Evolutionary conservation across 2,888 invertebrate species (phyloP).

Genomic region (Drosophila yooni): DNA sequence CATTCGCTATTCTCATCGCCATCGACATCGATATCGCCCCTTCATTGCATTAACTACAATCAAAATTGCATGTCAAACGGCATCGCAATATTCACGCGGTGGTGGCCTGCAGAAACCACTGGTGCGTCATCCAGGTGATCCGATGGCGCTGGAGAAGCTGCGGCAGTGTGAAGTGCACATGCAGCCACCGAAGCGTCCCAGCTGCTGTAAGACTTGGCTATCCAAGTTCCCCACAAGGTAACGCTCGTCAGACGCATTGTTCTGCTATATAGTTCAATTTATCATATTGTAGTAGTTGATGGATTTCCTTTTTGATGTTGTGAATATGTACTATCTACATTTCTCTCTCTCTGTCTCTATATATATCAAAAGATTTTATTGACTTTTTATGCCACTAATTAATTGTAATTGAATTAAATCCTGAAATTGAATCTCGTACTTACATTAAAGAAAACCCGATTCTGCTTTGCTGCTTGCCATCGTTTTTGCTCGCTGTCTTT

Average conservation of each 20-base stretch:
- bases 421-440: constrained; percentile 50
- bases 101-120: constrained; percentile 90
- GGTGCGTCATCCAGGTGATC: constrained; percentile 92
- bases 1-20: background rate
- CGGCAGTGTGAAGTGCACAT: constrained; percentile 96
- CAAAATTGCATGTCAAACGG: constrained; percentile 79
- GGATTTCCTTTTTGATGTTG: constrained; percentile 86
- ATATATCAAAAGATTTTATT: constrained; percentile 61
- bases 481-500: constrained; percentile 75
- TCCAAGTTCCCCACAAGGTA: constrained; percentile 96
- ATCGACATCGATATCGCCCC: constrained; percentile 17
- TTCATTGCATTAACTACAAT: constrained; percentile 72
- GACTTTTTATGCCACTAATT: constrained; percentile 68
- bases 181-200: constrained; percentile 91
- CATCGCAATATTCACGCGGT: constrained; percentile 76
- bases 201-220: constrained; percentile 96
- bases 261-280: constrained; percentile 54
- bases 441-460: constrained; percentile 65
- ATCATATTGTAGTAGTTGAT: constrained; percentile 76
- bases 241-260: constrained; percentile 43
- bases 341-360: constrained; percentile 60
- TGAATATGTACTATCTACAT: constrained; percentile 77
- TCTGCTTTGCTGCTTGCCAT: constrained; percentile 76
- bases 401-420: constrained; percentile 54
- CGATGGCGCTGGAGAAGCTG: constrained; percentile 92